Evolutionary conservation across 2,113 vertebrate genomes (phyloP).

Genomic region (Malurus melanocephalus): DNA sequence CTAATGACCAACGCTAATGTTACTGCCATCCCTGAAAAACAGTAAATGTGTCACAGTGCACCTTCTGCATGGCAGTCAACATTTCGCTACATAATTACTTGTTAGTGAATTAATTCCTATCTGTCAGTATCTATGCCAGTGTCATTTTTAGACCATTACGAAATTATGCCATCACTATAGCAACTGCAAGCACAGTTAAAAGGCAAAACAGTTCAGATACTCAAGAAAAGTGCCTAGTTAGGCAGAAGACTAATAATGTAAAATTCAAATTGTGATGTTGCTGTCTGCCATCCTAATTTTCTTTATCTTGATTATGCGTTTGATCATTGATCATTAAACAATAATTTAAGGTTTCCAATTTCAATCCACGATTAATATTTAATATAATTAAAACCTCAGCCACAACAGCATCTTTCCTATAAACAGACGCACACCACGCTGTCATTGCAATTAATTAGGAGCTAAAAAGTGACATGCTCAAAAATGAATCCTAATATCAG

Average conservation of each 20-base stretch:
- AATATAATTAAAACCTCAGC: slow-evolving; percentile 67
- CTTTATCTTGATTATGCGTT: slow-evolving; percentile 65
- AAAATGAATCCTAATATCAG: slow-evolving; percentile 49
- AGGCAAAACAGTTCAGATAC: slow-evolving; percentile 78
- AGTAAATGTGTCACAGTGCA: slow-evolving; percentile 86
- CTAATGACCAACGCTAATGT: slow-evolving; percentile 99
- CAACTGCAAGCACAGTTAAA: slow-evolving; percentile 82
- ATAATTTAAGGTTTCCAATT: slow-evolving; percentile 71
- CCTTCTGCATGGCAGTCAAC: slow-evolving; percentile 92
- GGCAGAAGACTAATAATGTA: slow-evolving; percentile 69
- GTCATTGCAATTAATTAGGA: slow-evolving; percentile 71
- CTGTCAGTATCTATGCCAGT: slow-evolving; percentile 87
- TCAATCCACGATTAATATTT: slow-evolving; percentile 60
- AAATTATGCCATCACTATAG: slow-evolving; percentile 87
- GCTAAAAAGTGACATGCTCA: slow-evolving; percentile 64
- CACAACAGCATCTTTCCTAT: slow-evolving; percentile 9
- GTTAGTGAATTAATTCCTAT: slow-evolving; percentile 93
- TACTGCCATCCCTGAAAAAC: slow-evolving; percentile 93
- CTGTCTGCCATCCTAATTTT: slow-evolving; percentile 64
- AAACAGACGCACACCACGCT: background rate
- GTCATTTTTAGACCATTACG: slow-evolving; percentile 85
- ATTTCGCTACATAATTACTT: slow-evolving; percentile 95
- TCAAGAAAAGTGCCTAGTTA: slow-evolving; percentile 77
- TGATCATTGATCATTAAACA: slow-evolving; percentile 74
- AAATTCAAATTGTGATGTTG: slow-evolving; percentile 53